Percentiles rank a stretch among this genome's conserved stretches.
Evolutionary conservation across 2,797 vertebrate genomes (phyloP).

Genomic region (Lerista edwardsae): DNA sequence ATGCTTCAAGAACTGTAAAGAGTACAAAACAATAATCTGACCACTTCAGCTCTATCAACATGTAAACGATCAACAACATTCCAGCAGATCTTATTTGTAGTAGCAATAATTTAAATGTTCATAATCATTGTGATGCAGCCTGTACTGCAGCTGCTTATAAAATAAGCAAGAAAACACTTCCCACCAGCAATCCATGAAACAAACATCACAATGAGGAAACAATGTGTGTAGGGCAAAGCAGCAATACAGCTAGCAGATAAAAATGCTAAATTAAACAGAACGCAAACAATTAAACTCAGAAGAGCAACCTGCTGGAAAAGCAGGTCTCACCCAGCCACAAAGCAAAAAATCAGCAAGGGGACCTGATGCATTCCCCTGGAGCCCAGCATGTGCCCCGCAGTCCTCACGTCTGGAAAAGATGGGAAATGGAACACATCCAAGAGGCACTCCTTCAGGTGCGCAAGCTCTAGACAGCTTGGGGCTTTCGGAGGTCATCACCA

Average conservation of each 20-base stretch:
- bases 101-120: background rate
- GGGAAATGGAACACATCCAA: background rate
- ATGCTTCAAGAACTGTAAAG: background rate
- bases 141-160: background rate
- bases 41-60: background rate
- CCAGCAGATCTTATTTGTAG: background rate
- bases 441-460: background rate
- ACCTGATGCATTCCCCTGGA: background rate
- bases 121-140: background rate
- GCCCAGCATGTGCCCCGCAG: background rate
- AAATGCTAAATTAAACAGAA: background rate
- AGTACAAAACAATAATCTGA: background rate
- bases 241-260: background rate
- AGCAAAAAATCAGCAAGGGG: background rate
- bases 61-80: background rate
- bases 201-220: background rate
- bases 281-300: background rate
- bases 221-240: background rate
- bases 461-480: background rate
- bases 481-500: background rate
- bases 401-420: background rate
- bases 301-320: background rate
- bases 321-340: background rate
- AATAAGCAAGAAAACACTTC: background rate
- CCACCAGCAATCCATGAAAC: background rate